Conservation (phyloP, 2,797 vertebrate genomes). For the Sebastes itinus region DNA sequence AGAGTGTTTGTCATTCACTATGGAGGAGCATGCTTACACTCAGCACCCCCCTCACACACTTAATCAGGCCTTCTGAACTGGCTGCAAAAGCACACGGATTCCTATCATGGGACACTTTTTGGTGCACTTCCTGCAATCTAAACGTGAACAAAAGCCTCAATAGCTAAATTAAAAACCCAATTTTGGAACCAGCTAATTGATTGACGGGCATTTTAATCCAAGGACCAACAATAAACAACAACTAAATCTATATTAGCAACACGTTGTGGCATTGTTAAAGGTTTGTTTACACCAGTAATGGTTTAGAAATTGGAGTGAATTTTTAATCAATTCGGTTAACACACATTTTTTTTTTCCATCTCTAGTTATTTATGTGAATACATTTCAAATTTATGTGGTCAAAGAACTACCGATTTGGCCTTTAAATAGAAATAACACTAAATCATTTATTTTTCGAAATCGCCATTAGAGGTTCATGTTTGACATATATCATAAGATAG, state of each 20-base stretch:
- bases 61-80: constrained; percentile 38
- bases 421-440: constrained; percentile 51
- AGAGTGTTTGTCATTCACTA: constrained; percentile 92
- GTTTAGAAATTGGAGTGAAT: neutral
- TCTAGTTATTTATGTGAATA: neutral
- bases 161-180: neutral
- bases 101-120: neutral
- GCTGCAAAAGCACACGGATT: constrained; percentile 33
- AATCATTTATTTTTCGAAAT: constrained; percentile 64
- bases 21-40: constrained; percentile 77
- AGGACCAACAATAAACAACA: neutral
- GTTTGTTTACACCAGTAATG: neutral
- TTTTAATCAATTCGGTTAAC: neutral
- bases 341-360: neutral
- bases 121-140: neutral
- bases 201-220: neutral
- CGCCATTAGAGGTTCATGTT: constrained; percentile 64
- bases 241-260: constrained; percentile 1
- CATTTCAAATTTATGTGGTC: constrained; percentile 40
- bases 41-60: constrained; percentile 50
- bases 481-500: constrained; percentile 70
- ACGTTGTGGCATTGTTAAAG: neutral
- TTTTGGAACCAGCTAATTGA: neutral
- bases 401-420: constrained; percentile 31
- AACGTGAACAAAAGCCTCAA: neutral